Evolutionary conservation across 2,113 vertebrate species (phyloP), one percentile per base, ranked within the genome.

Genomic region (Pedionomus torquatus): DNA sequence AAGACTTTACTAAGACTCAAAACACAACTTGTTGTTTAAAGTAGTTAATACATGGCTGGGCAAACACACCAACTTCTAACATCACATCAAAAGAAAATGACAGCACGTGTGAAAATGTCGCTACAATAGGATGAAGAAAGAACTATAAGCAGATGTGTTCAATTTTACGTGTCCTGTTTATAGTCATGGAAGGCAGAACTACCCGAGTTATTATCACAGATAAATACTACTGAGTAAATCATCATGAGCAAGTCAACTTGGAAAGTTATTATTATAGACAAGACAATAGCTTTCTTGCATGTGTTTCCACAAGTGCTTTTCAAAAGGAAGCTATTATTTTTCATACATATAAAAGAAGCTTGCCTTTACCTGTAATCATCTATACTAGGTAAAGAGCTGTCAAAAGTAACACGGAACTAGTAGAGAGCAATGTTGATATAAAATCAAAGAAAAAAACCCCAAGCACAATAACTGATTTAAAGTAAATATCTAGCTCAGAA

Each of bases 1-100:
- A 92, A 49, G 60, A 83, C 87, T 95, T 95, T 28, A 51, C 88
- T 91, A 93, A 63, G 46, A 75, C 21, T 90, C 63, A 89, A 91
- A 96, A 87, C 51, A 44, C 30, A 89, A 51, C 11, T 68, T 89
- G 30, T 93, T 54, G 0, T 75, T 83, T 96, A 70, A 90, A 65
- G 55, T 43, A 95, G 83, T 31, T 54, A 63, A 83, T 16, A 55
- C 24, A 41, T 70, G 23, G 55, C 64, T 92, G 41, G 37, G 23
- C 81, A 93, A 43, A 7, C 17, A 65, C 18, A 63, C 17, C 37
- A 69, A 21, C 41, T 44, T 77, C 49, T 81, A 49, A 60, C 16
- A 74, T 17, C 55, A 64, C 18, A 60, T 70, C 74, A 64, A 90
- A 87, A 26, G 61, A 83, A 85, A 93, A 80, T 8, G 4, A 37